phyloP scores from a whole-genome alignment of 2,113 vertebrate species.

The Crotalus helleri region DNA sequence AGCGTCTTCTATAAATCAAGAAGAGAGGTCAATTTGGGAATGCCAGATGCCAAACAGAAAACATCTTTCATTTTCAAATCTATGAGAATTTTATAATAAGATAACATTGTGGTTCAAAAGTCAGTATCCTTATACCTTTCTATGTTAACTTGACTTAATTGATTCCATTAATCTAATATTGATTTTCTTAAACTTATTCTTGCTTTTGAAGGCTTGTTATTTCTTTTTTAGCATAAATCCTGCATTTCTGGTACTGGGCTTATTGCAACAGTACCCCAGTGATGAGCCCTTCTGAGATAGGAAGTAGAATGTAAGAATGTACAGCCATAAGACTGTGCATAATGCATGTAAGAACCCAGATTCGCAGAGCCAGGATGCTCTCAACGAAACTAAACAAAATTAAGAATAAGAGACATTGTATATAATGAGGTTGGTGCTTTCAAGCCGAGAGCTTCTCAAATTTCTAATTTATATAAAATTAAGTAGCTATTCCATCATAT shows the following conservation, averaged over 20 bases:
- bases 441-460: background rate
- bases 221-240: background rate
- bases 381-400: background rate
- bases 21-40: background rate
- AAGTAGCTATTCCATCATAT: background rate
- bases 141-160: background rate
- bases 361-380: background rate
- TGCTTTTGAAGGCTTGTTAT: background rate
- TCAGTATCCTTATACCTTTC: background rate
- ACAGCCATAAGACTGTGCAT: background rate
- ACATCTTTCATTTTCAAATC: background rate
- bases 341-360: background rate
- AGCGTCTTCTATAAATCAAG: background rate
- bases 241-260: background rate
- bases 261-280: background rate
- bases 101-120: background rate
- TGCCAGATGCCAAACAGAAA: background rate
- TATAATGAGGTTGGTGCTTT: background rate
- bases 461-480: background rate
- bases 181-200: background rate
- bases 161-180: background rate
- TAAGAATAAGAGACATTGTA: background rate
- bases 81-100: background rate
- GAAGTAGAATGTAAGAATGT: background rate
- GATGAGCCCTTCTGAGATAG: too few species aligned